Base-by-base conservation (phyloP, 2,888 invertebrate species). In the Coleophora flavipennella region DNA sequence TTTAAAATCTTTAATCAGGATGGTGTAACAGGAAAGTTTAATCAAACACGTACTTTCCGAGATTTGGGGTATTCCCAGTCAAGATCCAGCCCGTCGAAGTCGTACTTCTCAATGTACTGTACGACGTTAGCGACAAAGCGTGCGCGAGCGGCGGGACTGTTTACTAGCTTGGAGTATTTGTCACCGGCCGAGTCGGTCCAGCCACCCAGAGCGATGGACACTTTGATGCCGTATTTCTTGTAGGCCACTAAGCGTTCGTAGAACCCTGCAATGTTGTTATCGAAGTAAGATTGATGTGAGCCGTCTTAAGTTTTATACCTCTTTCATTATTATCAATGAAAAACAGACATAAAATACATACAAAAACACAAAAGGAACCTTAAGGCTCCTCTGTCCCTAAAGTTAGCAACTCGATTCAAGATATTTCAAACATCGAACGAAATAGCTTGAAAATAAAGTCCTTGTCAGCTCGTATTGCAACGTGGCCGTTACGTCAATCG, bases 21-120 rank as follows among this genome's bases (percentile, higher is more conserved):
- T 20, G 3, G 20, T 20, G 20, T 9, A 8, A 29, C 29, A n/a
- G n/a, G 29, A 8, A 29, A 29, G 4, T 32, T 13, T 31, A 11
- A n/a, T 32, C 12, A 13, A 13, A 57, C 35, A 45, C 42, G 1
- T 33, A 89, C 91, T 88, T 93, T 93, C 93, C 93, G 93, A 57
- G 93, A 93, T 62, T 91, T 92, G 0, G 97, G 97, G 72, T 97
- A 97, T 62, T 97, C 96, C 96, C 96, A 97, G 62, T 96, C 96
- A 36, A 97, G 80, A 68, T 96, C 96, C n/a, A 96, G 80, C n/a
- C 97, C 97, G 60, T 97, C 95, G 62, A 97, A 97, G 37, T 89
- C 88, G 55, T 93, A 90, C 61, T 92, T 91, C 47, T 92, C 89
- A 34, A 96, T 76, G 63, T 96, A 95, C 46, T 89, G 85, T 1